Percentiles rank a stretch among this genome's conserved stretches.
Conservation (phyloP, 2,888 invertebrate species). For the Harpalus rubripes region DNA sequence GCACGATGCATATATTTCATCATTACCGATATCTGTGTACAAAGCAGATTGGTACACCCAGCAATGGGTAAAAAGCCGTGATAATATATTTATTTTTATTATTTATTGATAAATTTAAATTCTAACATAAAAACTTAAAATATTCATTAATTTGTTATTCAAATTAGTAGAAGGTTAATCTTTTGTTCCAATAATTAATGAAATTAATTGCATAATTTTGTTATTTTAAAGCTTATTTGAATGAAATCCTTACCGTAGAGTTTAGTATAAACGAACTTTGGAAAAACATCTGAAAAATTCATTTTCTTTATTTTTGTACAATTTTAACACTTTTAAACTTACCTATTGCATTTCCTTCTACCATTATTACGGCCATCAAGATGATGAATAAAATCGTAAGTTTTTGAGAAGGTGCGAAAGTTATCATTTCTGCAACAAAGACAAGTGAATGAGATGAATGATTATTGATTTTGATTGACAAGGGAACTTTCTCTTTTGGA, state of each 20-base stretch:
- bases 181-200: conserved; percentile 17
- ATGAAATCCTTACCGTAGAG: conserved; percentile 57
- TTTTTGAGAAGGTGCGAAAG: conserved; percentile 16
- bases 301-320: conserved; percentile 30
- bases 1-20: no score
- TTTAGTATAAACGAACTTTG: conserved; percentile 63
- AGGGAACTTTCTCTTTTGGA: conserved; percentile 34
- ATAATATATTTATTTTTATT: no score
- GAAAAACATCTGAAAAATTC: conserved; percentile 62
- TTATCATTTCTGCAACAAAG: conserved; percentile 52
- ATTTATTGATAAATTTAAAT: background rate
- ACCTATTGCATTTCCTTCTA: conserved; percentile 58
- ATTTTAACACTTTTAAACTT: conserved; percentile 19
- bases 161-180: conserved; percentile 13
- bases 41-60: no score
- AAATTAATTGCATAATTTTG: conserved; percentile 28
- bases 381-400: conserved; percentile 36
- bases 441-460: background rate
- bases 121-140: background rate
- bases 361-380: conserved; percentile 43
- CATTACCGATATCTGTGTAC: no score
- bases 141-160: conserved; percentile 7
- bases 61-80: no score
- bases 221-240: conserved; percentile 60
- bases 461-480: conserved; percentile 27